phyloP scores from a whole-genome alignment of 2,888 invertebrate genomes.

The Agonum fuliginosum region DNA sequence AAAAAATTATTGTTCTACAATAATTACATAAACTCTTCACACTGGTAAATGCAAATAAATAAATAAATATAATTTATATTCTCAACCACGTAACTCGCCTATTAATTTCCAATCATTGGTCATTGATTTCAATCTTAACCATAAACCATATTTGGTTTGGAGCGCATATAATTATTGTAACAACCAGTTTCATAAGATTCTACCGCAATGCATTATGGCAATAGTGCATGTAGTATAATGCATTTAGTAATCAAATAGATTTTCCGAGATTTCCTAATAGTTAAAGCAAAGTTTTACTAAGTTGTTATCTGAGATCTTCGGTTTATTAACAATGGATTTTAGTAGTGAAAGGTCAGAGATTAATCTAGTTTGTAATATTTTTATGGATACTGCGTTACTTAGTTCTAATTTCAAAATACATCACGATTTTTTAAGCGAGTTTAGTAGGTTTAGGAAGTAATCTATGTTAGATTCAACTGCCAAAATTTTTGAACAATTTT shows the following conservation, averaged over 20 bases:
- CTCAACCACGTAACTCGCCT: too few species aligned
- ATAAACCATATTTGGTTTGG: conserved; percentile 23
- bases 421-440: not conserved
- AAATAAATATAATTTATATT: not conserved
- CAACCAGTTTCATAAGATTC: conserved; percentile 14
- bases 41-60: not conserved
- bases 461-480: not conserved
- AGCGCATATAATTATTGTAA: conserved; percentile 24
- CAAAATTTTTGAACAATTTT: too few species aligned
- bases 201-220: conserved; percentile 8
- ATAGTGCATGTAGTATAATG: too few species aligned
- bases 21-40: not conserved
- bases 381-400: not conserved
- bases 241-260: conserved; percentile 23
- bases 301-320: not conserved
- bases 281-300: not conserved
- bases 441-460: not conserved
- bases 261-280: conserved; percentile 26
- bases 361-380: not conserved
- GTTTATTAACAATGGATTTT: not conserved
- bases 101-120: not conserved
- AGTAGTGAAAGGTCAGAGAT: not conserved
- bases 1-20: too few species aligned
- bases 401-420: not conserved
- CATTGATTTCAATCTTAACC: conserved; percentile 23